Evolutionary conservation across 2,888 invertebrate species (phyloP).

Genomic region (Tricholauxania praeusta): DNA sequence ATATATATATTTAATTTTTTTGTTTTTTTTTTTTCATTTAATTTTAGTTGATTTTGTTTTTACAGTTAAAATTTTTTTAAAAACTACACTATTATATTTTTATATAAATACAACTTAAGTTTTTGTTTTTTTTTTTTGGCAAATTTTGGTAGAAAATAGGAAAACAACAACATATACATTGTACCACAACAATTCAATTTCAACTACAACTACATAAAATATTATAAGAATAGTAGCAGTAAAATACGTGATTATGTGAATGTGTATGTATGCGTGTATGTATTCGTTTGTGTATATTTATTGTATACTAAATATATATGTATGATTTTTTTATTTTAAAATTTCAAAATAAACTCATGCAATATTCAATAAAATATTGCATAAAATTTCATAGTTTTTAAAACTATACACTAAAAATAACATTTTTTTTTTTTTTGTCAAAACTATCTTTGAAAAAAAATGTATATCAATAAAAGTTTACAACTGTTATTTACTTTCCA

Average conservation of each 20-base stretch:
- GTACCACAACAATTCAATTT: conserved; percentile 23
- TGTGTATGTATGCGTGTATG: conserved; percentile 7
- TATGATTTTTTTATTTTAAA: background rate
- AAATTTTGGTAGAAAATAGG: conserved; percentile 27
- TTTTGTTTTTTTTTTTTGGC: conserved; percentile 20
- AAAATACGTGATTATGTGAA: conserved; percentile 7
- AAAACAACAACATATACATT: conserved; percentile 23
- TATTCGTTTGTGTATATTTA: conserved; percentile 3
- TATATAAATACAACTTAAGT: conserved; percentile 1
- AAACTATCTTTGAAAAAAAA: background rate
- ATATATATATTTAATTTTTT: background rate
- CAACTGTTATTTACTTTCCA: background rate
- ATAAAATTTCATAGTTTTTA: conserved; percentile 8
- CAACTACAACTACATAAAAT: conserved; percentile 15
- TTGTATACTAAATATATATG: conserved; percentile 22
- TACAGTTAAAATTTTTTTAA: background rate
- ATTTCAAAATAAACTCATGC: conserved; percentile 8
- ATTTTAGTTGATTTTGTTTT: background rate
- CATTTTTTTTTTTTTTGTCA: conserved; percentile 17
- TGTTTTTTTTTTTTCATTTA: background rate
- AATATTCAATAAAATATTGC: conserved; percentile 35
- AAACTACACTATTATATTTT: background rate
- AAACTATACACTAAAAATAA: conserved; percentile 5
- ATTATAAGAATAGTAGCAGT: background rate
- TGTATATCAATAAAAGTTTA: background rate